Evolutionary conservation across 2,113 vertebrate genomes (phyloP), one percentile per base, ranked within the genome.

Genomic region (Columba livia): DNA sequence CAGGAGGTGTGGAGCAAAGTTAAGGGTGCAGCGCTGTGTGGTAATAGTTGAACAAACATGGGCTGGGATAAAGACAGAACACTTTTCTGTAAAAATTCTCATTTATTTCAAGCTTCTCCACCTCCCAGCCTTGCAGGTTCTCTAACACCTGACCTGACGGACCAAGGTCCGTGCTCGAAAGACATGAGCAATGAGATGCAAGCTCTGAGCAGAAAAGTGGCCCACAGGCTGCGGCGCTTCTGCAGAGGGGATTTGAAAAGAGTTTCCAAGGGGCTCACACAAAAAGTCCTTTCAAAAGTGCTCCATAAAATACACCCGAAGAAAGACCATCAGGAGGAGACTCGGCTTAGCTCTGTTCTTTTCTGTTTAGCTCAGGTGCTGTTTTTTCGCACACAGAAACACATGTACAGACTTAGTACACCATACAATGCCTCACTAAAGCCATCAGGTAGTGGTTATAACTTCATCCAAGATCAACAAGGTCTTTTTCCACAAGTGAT

Each of bases 401-500:
- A 92, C 88, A 61, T 86, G 95, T 60, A 90, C 79, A 81, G 93
- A 75, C 93, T 81, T 40, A 86, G 69, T 31, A 34, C 70, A 57
- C 79, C 73, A 10, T 74, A 94, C 96, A 94, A 96, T 89, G 90
- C 83, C 83, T 85, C 66, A 28, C 96, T 94, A 93, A 94, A 96
- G 80, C 87, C 96, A 94, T 72, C 79, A 5, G 79, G 58, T 4
- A 23, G 72, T 88, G 92, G 93, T 93, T 94, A 56, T 44, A 96
- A 94, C 94, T 92, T 61, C 77, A 73, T 94, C 94, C 96, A 96
- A 96, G 73, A 96, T 93, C 94, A 96, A 97, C 93, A 96, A 90
- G 83, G 85, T n/a, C 92, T 79, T 96, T 96, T 94, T 93, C 94
- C 92, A 92, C 96, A 97, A 95, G 88, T 80, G 92, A 72, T 23